Evolutionary conservation across 2,797 vertebrate species (phyloP).

Genomic region (Toxotes lorentzi): DNA sequence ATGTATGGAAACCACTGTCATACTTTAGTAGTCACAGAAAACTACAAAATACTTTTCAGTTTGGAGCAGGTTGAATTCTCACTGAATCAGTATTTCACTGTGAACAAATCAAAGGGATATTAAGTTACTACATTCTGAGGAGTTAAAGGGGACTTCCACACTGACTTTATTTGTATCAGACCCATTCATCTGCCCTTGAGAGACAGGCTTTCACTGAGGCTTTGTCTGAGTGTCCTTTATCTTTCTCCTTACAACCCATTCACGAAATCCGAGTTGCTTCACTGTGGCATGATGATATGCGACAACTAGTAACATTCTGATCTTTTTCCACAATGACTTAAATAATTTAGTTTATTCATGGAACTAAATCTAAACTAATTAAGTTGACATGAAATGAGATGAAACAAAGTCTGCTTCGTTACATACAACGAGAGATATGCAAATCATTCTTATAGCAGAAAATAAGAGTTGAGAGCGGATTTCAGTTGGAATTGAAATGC

Average conservation of each 20-base stretch:
- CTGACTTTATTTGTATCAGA: slow-evolving; percentile 39
- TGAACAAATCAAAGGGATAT: slow-evolving; percentile 47
- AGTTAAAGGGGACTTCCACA: slow-evolving; percentile 62
- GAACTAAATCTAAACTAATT: neutral
- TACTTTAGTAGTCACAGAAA: neutral
- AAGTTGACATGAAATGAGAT: neutral
- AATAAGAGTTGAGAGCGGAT: neutral
- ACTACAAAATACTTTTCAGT: neutral
- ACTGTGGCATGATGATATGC: slow-evolving; percentile 22
- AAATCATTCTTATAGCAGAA: neutral
- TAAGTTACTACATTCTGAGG: slow-evolving; percentile 30
- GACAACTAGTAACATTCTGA: slow-evolving; percentile 13
- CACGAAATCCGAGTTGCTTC: slow-evolving; percentile 40
- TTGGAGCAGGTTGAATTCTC: neutral
- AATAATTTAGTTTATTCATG: neutral
- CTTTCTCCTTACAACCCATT: slow-evolving; percentile 25
- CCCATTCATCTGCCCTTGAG: slow-evolving; percentile 46
- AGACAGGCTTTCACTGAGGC: slow-evolving; percentile 16
- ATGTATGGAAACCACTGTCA: neutral
- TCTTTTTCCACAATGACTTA: slow-evolving; percentile 3
- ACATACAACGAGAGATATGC: neutral
- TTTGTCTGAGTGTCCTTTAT: slow-evolving; percentile 35
- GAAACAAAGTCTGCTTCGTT: neutral
- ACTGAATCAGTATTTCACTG: slow-evolving; percentile 2
- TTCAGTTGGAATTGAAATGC: neutral